Evolutionary conservation across 2,888 invertebrate genomes (phyloP).

Genomic region (Aphelenchoides bicaudatus): DNA sequence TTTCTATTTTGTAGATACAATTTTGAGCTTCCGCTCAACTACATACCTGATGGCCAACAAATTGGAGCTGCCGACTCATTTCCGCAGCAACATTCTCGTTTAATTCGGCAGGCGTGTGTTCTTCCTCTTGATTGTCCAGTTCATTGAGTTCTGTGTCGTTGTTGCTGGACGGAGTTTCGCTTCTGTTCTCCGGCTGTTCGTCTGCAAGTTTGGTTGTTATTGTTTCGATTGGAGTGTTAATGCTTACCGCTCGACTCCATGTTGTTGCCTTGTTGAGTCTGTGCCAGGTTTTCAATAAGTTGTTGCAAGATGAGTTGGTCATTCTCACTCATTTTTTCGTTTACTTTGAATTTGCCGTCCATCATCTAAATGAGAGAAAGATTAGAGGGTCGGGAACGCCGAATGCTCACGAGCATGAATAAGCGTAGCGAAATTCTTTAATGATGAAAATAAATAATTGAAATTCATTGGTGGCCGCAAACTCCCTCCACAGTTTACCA

Average conservation of each 20-base stretch:
- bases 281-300: neutral
- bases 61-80: constrained; percentile 12
- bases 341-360: too few species aligned
- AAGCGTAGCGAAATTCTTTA: too few species aligned
- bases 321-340: too few species aligned
- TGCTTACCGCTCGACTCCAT: constrained; percentile 3
- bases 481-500: too few species aligned
- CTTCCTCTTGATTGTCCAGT: constrained; percentile 1
- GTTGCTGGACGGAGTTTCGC: neutral
- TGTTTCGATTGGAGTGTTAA: neutral
- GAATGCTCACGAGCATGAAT: too few species aligned
- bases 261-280: constrained; percentile 1
- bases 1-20: neutral
- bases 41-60: constrained; percentile 16
- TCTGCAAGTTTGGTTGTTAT: neutral
- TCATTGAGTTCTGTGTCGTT: neutral
- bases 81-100: constrained; percentile 6
- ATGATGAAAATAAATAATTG: too few species aligned
- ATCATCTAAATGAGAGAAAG: too few species aligned
- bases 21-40: neutral
- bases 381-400: too few species aligned
- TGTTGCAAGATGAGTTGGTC: neutral
- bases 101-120: neutral
- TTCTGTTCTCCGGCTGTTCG: constrained; percentile 1
- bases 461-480: too few species aligned